These are phyloP conservation scores for Naja naja DNA, from an alignment of 2,113 vertebrate genomes.

Conservation along the genomic window DNA sequence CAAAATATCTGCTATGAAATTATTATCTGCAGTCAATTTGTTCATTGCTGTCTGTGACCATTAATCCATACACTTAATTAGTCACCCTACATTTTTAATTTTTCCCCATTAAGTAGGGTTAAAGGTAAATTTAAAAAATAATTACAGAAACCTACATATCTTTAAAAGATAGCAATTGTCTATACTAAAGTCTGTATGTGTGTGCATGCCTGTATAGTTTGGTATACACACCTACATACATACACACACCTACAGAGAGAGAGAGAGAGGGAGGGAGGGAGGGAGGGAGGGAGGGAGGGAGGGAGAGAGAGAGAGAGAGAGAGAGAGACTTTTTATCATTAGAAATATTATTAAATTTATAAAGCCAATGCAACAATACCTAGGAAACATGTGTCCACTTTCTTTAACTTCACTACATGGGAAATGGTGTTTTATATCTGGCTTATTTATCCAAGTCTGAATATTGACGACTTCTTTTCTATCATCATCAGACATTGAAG, in stretches of 20 bases:
- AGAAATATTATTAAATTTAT: background rate
- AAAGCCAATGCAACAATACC: constrained; percentile 68
- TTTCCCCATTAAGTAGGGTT: background rate
- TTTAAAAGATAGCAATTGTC: background rate
- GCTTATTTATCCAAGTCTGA: constrained; percentile 98
- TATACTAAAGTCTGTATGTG: background rate
- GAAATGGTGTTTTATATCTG: constrained; percentile 93
- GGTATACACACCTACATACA: background rate
- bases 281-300: background rate
- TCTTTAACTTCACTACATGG: constrained; percentile 97
- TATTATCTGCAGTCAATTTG: background rate
- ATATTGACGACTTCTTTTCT: constrained; percentile 96
- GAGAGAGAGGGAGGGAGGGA: too few relatives aligned
- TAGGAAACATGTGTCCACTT: constrained; percentile 97
- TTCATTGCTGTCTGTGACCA: background rate
- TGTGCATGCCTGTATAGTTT: too few relatives aligned
- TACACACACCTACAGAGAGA: background rate
- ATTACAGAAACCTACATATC: background rate
- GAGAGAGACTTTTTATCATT: background rate
- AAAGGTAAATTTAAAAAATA: background rate
- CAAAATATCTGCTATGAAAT: background rate
- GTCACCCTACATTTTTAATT: background rate
- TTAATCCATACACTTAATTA: background rate
- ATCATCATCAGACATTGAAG: constrained; percentile 96
- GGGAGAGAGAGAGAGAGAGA: background rate